Conservation (phyloP, 2,113 vertebrate genomes). For the Leiothrix lutea region DNA sequence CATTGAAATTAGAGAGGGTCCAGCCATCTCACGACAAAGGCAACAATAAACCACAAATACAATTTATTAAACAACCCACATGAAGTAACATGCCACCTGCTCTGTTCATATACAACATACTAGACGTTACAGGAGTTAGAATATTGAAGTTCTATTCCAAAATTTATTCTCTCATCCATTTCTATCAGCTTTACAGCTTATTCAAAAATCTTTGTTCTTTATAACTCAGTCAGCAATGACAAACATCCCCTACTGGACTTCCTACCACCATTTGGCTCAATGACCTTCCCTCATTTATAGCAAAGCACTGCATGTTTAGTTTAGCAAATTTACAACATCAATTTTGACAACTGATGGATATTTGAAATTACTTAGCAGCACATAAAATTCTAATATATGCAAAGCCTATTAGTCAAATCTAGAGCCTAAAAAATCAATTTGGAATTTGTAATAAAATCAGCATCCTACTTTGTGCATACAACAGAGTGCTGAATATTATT, state of each 20-base stretch:
- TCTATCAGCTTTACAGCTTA: background rate
- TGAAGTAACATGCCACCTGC: background rate
- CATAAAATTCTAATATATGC: background rate
- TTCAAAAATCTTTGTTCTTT: background rate
- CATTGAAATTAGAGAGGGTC: background rate
- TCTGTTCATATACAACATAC: background rate
- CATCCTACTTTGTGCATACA: background rate
- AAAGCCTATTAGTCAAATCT: slow-evolving; percentile 12
- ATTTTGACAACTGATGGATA: slow-evolving; percentile 1
- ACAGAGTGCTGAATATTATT: background rate
- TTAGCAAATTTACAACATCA: background rate
- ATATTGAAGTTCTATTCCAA: background rate
- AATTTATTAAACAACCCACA: background rate
- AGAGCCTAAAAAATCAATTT: background rate
- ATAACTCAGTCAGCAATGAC: background rate
- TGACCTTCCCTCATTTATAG: background rate
- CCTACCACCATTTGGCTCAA: background rate
- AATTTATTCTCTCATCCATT: background rate
- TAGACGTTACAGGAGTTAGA: background rate
- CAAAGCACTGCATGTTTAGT: background rate
- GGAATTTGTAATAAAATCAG: background rate
- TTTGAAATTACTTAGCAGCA: slow-evolving; percentile 8
- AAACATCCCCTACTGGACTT: background rate
- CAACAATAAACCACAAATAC: background rate
- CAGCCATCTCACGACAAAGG: background rate